Evolutionary conservation across 2,797 vertebrate species (phyloP).

Genomic region (Sebastes ruberrimus): DNA sequence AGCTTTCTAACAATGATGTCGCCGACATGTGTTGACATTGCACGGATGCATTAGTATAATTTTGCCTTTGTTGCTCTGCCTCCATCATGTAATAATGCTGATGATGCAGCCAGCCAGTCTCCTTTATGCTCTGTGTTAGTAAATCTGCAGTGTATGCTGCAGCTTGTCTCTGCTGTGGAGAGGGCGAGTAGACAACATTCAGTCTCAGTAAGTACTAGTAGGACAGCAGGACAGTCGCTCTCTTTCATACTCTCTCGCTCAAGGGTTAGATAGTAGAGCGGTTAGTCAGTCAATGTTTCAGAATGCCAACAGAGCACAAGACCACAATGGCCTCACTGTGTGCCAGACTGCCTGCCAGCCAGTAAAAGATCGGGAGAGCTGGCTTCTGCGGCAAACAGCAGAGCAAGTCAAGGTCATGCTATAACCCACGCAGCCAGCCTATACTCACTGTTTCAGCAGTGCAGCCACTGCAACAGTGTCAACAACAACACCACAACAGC

Average conservation of each 20-base stretch:
- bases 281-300: slow-evolving; percentile 34
- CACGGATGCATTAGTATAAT: neutral
- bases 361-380: neutral
- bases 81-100: neutral
- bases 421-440: neutral
- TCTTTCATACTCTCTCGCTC: slow-evolving; percentile 38
- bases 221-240: slow-evolving; percentile 35
- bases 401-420: slow-evolving; percentile 41
- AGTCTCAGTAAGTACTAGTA: slow-evolving; percentile 9
- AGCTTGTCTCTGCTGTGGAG: slow-evolving; percentile 5
- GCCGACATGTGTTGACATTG: neutral
- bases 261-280: slow-evolving; percentile 24
- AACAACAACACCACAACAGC: neutral
- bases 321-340: slow-evolving; percentile 57
- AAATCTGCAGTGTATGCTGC: slow-evolving; percentile 28
- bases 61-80: neutral
- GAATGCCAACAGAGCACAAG: slow-evolving; percentile 19
- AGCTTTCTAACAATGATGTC: neutral
- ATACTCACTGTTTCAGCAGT: neutral
- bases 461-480: neutral
- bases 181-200: neutral
- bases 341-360: neutral
- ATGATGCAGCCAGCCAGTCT: neutral
- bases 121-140: neutral
- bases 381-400: slow-evolving; percentile 19